Conservation (phyloP, 2,888 invertebrate species). For the Dyspetes luteomarginatus region DNA sequence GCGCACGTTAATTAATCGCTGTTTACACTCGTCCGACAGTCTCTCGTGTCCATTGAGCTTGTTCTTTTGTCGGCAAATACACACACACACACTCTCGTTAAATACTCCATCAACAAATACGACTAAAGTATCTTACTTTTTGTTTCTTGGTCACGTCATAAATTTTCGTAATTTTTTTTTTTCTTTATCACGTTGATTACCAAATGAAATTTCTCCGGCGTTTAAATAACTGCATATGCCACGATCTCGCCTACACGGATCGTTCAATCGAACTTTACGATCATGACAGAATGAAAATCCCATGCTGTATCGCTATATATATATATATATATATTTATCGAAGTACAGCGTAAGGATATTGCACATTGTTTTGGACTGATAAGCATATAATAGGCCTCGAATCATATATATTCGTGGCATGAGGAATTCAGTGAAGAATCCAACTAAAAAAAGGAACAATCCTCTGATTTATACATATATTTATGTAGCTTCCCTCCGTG, state of each 20-base stretch:
- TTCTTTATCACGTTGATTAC: not conserved
- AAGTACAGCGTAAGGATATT: conserved; percentile 39
- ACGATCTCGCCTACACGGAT: conserved; percentile 26
- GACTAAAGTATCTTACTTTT: not conserved
- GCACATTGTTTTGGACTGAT: conserved; percentile 59
- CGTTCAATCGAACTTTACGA: conserved; percentile 54
- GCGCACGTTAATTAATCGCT: conserved; percentile 76
- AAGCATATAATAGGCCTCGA: conserved; percentile 51
- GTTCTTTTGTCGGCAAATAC: conserved; percentile 63
- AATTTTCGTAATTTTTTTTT: not conserved
- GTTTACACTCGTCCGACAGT: conserved; percentile 72
- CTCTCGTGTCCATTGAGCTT: conserved; percentile 56
- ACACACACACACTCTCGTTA: conserved; percentile 59
- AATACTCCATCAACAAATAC: conserved; percentile 22
- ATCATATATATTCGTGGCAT: not conserved
- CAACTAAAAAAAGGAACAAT: conserved; percentile 54
- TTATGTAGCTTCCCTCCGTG: not conserved
- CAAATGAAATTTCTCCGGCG: not conserved
- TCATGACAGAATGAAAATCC: conserved; percentile 29
- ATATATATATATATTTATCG: conserved; percentile 33
- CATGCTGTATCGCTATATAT: not conserved
- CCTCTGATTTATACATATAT: not conserved
- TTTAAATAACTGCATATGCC: not conserved
- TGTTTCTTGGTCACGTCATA: conserved; percentile 6
- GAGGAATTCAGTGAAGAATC: conserved; percentile 61